Base-by-base conservation (phyloP, 53 echinoderm and acorn worm genomes). In the Astropecten irregularis region DNA sequence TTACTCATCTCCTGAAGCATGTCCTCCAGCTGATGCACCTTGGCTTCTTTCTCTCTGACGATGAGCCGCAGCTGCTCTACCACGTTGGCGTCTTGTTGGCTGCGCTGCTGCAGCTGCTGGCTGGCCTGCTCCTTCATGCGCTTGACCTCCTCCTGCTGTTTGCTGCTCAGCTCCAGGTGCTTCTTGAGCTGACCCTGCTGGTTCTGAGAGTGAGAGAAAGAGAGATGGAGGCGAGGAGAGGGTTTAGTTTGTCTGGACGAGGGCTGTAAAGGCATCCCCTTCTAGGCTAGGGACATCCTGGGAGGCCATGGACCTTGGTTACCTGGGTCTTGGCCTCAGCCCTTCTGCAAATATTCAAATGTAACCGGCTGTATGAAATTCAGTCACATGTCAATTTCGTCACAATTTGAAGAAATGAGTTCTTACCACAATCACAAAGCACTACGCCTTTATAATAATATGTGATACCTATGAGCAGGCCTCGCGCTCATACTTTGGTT, bases 101-200 rank as follows among this genome's bases (percentile, higher is more conserved):
- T 88, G 33, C 77, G 65, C 46, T 77, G 76, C 22, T 94, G 82
- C 65, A 94, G 65, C 58, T 59, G 57, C 81, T 90, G 83, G 3
- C 56, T 55, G 8, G 85, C 77, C 47, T 88, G 65, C 8, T 82
- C 70, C 38, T 87, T 81, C 44, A 83, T 69, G 47, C 35, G 82
- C 51, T 76, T 71, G 14, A 28, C 57, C 18, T 94, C 85, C 61
- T 94, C 54, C 28, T 83, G 76, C 18, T 69, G 60, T 35, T 63
- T 82, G 23, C 85, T 76, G 18, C 62, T 83, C 40, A 90, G 88
- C 23, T 92, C 90, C 54, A 94, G 64, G 16, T 92, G 71, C 59
- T 89, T 85, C 72, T 97, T 94, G 65, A 97, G 55, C 26, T 94
- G 94, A 49, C 71, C 67, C 68, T 97, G 99, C 66, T 97, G 99